Evolutionary conservation across 1,140 invertebrate species (phyloP), one percentile per base, ranked within the genome.

Genomic region (Trichonephila clavipes): DNA sequence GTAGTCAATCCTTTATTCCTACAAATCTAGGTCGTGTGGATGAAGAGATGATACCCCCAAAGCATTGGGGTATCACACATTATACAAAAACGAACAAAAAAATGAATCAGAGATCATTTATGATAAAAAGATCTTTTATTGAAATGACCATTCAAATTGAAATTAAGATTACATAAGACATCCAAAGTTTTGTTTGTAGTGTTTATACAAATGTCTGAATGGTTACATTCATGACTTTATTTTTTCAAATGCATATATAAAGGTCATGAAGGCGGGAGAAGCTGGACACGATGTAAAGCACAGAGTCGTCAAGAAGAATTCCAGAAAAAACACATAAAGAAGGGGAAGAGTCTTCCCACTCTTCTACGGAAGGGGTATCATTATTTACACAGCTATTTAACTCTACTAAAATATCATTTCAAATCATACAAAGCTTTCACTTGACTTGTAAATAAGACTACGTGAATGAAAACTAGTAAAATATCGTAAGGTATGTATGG

Each of bases 141-240:
- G 2, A 85, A 85, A 85, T 24, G 83, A 85, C n/a, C 83, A 10
- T 85, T 85, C 83, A 59, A 85, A 85, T 85, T 24, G 58, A 85
- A 85, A 85, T 85, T 21, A 85, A 85, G 66, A 34, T 85, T 85
- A 85, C 83, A 85, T 34, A 85, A 85, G 83, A 85, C 83, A 85
- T 34, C n/a, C 83, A 85, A 85, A 85, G 83, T 85, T 85, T 85
- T 85, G 83, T 85, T 59, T 85, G 24, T 61, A 59, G 51, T 85
- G 83, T 85, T 85, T 59, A 85, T 85, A 85, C 83, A 85, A 85
- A 85, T 61, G 59, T 85, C 58, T 85, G 83, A 58, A 85, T 58
- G 10, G 83, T 59, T 59, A 85, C 58, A 85, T 85, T 85, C 83
- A 85, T 85, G 83, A 59, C 10, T 85, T 85, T 61, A 51, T 85